phyloP scores from a whole-genome alignment of 2,888 invertebrate species.

The Drosophila stalkeri region DNA sequence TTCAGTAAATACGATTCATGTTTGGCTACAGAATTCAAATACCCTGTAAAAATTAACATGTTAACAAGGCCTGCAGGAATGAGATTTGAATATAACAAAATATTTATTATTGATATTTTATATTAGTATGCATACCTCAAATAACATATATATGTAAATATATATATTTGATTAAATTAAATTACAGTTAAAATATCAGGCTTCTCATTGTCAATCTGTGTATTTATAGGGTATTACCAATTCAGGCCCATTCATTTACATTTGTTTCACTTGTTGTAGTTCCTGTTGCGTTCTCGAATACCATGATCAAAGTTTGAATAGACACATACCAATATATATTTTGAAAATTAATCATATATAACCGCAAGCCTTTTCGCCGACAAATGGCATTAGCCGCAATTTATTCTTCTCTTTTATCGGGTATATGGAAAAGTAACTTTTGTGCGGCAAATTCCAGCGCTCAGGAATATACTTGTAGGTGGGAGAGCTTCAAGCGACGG shows the following conservation, averaged over 20 bases:
- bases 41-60: not conserved
- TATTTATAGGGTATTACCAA: not conserved
- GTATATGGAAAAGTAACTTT: slow-evolving; percentile 29
- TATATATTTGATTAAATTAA: too few relatives aligned
- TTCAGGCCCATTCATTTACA: not conserved
- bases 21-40: not conserved
- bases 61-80: not conserved
- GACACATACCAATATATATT: slow-evolving; percentile 25
- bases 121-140: too few relatives aligned
- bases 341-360: slow-evolving; percentile 47
- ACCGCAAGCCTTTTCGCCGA: slow-evolving; percentile 18
- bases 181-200: too few relatives aligned
- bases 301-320: slow-evolving; percentile 36
- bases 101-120: too few relatives aligned
- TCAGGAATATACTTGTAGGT: slow-evolving; percentile 4
- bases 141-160: too few relatives aligned
- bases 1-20: slow-evolving; percentile 22
- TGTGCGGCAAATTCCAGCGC: not conserved
- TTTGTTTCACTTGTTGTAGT: not conserved
- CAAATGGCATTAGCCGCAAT: slow-evolving; percentile 41
- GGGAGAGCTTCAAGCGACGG: not conserved
- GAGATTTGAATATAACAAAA: not conserved
- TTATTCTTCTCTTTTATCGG: slow-evolving; percentile 61
- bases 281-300: slow-evolving; percentile 23
- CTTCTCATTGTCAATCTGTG: too few relatives aligned